A percentile compares a stretch with the other conserved stretches of the same genome.
Evolutionary conservation across 2,797 vertebrate genomes (phyloP).

Genomic region (Acridotheres tristis): DNA sequence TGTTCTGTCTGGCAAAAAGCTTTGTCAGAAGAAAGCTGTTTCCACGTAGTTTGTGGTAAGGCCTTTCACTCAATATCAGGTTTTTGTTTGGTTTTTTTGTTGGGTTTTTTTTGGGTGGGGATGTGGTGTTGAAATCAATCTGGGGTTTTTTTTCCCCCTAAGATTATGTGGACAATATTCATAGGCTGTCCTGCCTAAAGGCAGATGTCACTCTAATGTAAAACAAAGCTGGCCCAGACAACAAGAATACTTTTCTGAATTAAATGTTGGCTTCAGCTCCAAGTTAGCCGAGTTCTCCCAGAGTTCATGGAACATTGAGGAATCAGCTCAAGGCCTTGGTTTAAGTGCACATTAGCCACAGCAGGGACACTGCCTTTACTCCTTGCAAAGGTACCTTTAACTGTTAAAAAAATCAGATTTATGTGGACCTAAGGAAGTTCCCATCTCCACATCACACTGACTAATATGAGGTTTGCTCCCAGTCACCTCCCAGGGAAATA

Average conservation of each 20-base stretch:
- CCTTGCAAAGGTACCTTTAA: neutral
- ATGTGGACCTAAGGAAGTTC: neutral
- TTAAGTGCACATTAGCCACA: neutral
- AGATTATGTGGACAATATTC: neutral
- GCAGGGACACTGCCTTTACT: neutral
- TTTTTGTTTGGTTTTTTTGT: neutral
- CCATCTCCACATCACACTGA: neutral
- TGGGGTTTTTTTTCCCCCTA: neutral
- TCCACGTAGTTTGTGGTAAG: neutral
- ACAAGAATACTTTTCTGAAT: neutral
- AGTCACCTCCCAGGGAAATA: neutral
- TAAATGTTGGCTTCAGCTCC: neutral
- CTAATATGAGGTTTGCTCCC: fast-evolving
- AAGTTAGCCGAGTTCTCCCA: neutral
- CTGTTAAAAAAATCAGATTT: neutral
- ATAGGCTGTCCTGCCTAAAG: neutral
- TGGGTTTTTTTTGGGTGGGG: fast-evolving
- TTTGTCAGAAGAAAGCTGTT: neutral
- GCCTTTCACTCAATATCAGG: neutral
- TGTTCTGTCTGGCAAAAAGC: neutral
- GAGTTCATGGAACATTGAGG: neutral
- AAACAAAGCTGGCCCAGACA: neutral
- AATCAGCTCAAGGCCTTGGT: neutral
- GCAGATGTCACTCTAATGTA: neutral
- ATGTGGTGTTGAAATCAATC: neutral